Base-by-base conservation (phyloP, 2,113 vertebrate species). In the Gambusia holbrooki region DNA sequence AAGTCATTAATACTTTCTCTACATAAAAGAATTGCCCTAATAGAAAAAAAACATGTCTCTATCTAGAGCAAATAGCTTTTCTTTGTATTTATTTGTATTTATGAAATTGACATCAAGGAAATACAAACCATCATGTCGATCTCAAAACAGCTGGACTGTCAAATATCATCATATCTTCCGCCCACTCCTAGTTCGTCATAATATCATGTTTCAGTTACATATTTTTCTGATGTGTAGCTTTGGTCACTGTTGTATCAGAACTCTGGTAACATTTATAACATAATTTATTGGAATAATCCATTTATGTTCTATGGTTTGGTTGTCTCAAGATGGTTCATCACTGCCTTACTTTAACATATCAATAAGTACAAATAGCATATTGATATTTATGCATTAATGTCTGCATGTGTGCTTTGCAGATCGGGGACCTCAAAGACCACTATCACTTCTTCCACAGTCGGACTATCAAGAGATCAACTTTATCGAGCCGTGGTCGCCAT, bases 381-480 rank as follows among this genome's bases (percentile, higher is more conserved):
- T 4, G 14, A n/a, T 48, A 15, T 14, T 9, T 27, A 58, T 35
- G 25, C 3, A 2, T 58, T 29, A 15, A 74, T 65, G 15, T 86
- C 19, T 91, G 2, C 37, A 0, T 84, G 0, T 88, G 28, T 87
- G 51, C 90, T 77, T 85, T 92, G 30, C 93, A 99, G 98, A 99
- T 99, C 29, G 98, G 98, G 27, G 96, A 97, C 84, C 90, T 99
- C 87, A 97, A 95, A 92, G 97, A 98, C 93, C 98, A 98, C 90
- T 99, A 99, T 92, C 98, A 99, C 93, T 99, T 99, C 92, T 97
- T 97, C 93, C 98, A 99, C 81, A 99, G 98, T 92, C 96, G 97
- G 91, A 98, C 96, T 84, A 98, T 99, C 94, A 99, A 99, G 95
- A 96, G 98, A 88, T 99, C 98, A 66, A 95, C 97, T 89, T 92